phyloP scores from a whole-genome alignment of 2,113 vertebrate genomes.

The Arothron firmamentum region DNA sequence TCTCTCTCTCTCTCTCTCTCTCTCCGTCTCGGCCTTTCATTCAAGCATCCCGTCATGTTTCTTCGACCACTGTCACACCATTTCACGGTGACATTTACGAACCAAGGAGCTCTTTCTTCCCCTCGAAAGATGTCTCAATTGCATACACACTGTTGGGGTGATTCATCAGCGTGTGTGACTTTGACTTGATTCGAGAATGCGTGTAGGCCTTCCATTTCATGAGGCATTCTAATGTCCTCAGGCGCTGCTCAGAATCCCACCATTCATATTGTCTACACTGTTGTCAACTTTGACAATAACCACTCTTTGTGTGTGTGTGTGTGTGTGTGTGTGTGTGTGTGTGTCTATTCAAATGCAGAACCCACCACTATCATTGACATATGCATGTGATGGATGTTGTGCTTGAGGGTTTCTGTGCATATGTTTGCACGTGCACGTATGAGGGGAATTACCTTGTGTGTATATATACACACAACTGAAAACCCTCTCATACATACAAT shows the following conservation, averaged over 20 bases:
- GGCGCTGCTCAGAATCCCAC: too few relatives aligned
- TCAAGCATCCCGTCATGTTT: constrained; percentile 48
- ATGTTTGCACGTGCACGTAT: too few relatives aligned
- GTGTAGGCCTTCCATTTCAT: constrained; percentile 43
- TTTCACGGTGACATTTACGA: constrained; percentile 66
- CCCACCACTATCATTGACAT: too few relatives aligned
- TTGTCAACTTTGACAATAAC: constrained; percentile 42
- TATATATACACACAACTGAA: too few relatives aligned
- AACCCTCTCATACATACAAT: too few relatives aligned
- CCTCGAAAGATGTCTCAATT: constrained; percentile 60
- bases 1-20: constrained; percentile 12
- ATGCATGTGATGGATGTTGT: too few relatives aligned
- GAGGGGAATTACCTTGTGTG: too few relatives aligned
- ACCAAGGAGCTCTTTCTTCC: constrained; percentile 36
- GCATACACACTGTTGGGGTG: constrained; percentile 40
- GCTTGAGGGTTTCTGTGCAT: too few relatives aligned
- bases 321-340: constrained; percentile 1
- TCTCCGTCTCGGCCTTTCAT: background rate
- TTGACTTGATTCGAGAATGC: constrained; percentile 31
- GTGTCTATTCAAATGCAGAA: too few relatives aligned
- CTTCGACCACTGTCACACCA: constrained; percentile 41
- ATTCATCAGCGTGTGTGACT: constrained; percentile 2
- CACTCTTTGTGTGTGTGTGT: constrained; percentile 18
- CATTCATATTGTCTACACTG: constrained; percentile 44
- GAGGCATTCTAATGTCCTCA: too few relatives aligned